These are phyloP conservation scores for Aphaenogaster floridana DNA, from an alignment of 1,140 invertebrate genomes.

Conservation along the genomic window DNA sequence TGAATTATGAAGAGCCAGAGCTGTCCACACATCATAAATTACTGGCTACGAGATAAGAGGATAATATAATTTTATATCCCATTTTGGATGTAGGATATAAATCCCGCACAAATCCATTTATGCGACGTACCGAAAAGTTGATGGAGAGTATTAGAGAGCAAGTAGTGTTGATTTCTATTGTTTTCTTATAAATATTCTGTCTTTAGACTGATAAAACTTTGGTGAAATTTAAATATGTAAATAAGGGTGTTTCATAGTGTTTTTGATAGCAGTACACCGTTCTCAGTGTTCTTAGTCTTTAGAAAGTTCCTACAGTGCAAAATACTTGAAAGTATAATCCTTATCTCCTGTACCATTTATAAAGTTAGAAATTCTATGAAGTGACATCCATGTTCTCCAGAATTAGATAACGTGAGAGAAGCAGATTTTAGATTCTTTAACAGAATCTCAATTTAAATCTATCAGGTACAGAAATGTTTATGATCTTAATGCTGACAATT, in stretches of 20 bases:
- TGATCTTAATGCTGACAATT: not conserved
- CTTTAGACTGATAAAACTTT: not conserved
- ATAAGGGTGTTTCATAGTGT: not conserved
- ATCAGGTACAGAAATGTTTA: not conserved
- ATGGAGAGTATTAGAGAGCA: too few relatives aligned
- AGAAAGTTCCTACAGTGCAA: not conserved
- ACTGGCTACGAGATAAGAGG: not conserved
- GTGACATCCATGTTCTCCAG: not conserved
- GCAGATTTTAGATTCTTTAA: not conserved
- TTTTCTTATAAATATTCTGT: not conserved
- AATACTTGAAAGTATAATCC: constrained; percentile 12
- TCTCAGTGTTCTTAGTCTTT: not conserved
- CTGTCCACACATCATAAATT: not conserved
- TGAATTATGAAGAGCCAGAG: constrained; percentile 15
- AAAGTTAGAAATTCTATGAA: constrained; percentile 14
- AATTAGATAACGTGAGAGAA: not conserved
- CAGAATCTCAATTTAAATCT: not conserved
- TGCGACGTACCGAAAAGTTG: not conserved
- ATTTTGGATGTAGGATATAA: not conserved
- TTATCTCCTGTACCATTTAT: not conserved
- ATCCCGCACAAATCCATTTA: not conserved
- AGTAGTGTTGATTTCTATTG: not conserved
- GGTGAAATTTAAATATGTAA: not conserved
- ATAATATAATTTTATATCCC: constrained; percentile 18
- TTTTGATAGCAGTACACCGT: not conserved